Base-by-base conservation (phyloP, 30 jellyfish, hydroid and myxozoan species). In the Mastigias papua region DNA sequence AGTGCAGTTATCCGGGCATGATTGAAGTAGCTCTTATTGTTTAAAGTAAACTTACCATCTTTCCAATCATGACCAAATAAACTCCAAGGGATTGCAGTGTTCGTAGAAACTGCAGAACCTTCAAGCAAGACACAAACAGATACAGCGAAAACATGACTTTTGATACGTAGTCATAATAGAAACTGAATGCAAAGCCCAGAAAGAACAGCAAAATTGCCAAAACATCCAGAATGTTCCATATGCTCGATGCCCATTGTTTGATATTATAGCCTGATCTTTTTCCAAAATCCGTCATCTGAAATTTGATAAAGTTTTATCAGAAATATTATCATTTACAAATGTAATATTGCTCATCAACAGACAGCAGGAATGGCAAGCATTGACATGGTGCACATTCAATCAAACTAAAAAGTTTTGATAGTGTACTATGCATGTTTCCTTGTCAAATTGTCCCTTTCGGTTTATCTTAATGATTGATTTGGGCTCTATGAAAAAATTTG, bases 11-110 rank as follows among this genome's bases (percentile, higher is more conserved):
- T n/a, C n/a, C n/a, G n/a, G n/a, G n/a, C n/a, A n/a, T n/a, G n/a
- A n/a, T n/a, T n/a, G n/a, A n/a, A n/a, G n/a, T n/a, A n/a, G n/a
- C n/a, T n/a, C n/a, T n/a, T n/a, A n/a, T n/a, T n/a, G n/a, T n/a
- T n/a, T n/a, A n/a, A n/a, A n/a, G n/a, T n/a, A n/a, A n/a, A n/a
- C 92, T 29, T 71, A 88, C 96, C 96, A 88, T 88, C 49, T 80
- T 73, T 19, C 62, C 37, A 20, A 88, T 88, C 92, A 88, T 77
- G 22, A 88, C 92, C 82, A 78, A 34, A 67, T 88, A 88, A 2
- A 85, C 92, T 4, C 96, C 96, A 22, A 88, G 60, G 25, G n/a
- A 26, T 22, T 51, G 35, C 26, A 50, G 57, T 27, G 60, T 58
- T 25, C 91, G 21, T 13, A 73, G 58, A 34, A 88, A 77, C 42